Base-by-base conservation (phyloP, 2,888 invertebrate species). In the Athripsodes cinereus region DNA sequence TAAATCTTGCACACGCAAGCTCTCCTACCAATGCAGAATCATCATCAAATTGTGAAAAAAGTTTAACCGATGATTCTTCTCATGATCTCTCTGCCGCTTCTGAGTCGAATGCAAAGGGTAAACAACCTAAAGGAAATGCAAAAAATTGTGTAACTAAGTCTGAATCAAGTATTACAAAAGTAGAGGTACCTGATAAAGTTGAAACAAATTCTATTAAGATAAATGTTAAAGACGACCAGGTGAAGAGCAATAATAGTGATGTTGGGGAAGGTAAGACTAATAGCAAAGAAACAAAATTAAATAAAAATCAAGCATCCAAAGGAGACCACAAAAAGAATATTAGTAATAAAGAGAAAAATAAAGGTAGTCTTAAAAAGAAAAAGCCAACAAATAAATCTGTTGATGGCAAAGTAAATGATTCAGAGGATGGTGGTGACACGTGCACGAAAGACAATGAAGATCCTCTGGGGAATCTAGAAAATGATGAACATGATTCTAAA, bases 71-170 rank as follows among this genome's bases (percentile, higher is more conserved):
- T 8, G 52, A 57, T 20, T 13, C 26, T 22, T 46, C 56, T 0
- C 48, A 55, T 18, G 55, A 55, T 49, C 35, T 55, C 11, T 55
- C 55, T 2, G 21, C 22, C 3, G 13, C 31, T 21, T 46, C n/a
- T n/a, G n/a, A n/a, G n/a, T n/a, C n/a, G n/a, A 26, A 10, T 6
- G 26, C 26, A 10, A 26, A 6, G 26, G 10, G 10, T 3, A 26
- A 26, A 26, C 3, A 2, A 6, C 16, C 18, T 3, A 44, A 34
- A 44, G 11, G 18, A 6, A 44, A 5, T 44, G 11, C n/a, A 6
- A 44, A 18, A 6, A 44, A 44, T 44, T 18, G n/a, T 44, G 44
- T 16, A 6, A 44, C 18, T 6, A 44, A 44, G 18, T 44, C 44
- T n/a, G 18, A 18, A n/a, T 44, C 44, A 18, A 44, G 18, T 44